Base-by-base conservation (phyloP, 2,797 vertebrate genomes). In the Serranus cabrilla region DNA sequence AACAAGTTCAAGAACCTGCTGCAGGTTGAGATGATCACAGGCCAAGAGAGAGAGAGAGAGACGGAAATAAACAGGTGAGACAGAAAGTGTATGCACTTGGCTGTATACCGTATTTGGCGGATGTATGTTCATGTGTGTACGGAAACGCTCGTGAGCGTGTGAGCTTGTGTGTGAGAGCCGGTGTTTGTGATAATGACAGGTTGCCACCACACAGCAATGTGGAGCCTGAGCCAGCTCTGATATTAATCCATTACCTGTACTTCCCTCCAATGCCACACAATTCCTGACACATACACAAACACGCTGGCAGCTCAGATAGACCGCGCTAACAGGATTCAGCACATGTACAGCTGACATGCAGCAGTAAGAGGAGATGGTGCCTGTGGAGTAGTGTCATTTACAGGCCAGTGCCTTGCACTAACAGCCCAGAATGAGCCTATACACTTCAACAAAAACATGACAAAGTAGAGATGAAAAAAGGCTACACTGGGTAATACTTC, bases 241-340 rank as follows among this genome's bases (percentile, higher is more conserved):
- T 93, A 95, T 95, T 94, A 95, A 94, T 94, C 91, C 90, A 95
- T 94, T 95, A 95, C 91, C 93, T 94, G 91, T 83, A 91, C 88
- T 88, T 91, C 90, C 86, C 88, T 89, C 84, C 79, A 81, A 84
- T 83, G 61, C 49, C 82, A 81, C 71, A 79, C 60, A 68, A 27
- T 60, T 64, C 59, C 61, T 61, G 18, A 72, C 47, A 68, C 71
- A 58, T 71, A 61, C 64, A 68, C 56, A 77, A 3, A 25, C 51
- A 76, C 31, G 39, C 61, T 66, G 23, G 49, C 56, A 65, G 69
- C 70, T 65, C 49, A 67, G 51, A 61, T 14, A 74, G 56, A 56
- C 76, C 16, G 61, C 3, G 17, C 72, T 81, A 79, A 91, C 85
- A 82, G 80, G 73, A 82, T 70, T 78, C 65, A 83, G 40, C 58